Evolutionary conservation across 1,140 invertebrate genomes (phyloP).

Genomic region (Nebria ingens): DNA sequence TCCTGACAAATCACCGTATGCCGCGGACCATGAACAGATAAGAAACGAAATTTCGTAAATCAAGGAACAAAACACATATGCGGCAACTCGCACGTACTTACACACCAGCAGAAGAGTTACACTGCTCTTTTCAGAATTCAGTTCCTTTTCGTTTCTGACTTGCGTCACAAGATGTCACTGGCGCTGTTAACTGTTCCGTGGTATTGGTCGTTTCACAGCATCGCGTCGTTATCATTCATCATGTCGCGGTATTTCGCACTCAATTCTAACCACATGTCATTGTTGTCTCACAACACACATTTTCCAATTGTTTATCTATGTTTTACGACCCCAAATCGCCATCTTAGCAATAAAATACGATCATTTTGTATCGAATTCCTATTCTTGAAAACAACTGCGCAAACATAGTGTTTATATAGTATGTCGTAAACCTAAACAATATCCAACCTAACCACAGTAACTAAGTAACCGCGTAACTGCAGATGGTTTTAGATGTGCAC

Average conservation of each 20-base stretch:
- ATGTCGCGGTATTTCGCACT: background rate
- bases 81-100: background rate
- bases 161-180: background rate
- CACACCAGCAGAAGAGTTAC: too few species aligned
- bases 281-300: background rate
- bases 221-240: background rate
- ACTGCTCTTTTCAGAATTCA: too few species aligned
- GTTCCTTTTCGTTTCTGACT: too few species aligned
- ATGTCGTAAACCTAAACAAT: too few species aligned
- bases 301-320: too few species aligned
- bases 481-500: background rate
- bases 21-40: conserved; percentile 2
- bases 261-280: background rate
- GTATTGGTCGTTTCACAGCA: too few species aligned
- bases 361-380: too few species aligned
- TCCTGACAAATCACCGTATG: background rate
- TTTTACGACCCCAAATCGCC: too few species aligned
- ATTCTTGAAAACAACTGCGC: too few species aligned
- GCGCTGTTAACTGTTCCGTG: background rate
- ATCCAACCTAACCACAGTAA: too few species aligned
- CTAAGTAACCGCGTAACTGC: background rate
- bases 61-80: background rate
- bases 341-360: too few species aligned
- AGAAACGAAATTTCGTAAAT: conserved; percentile 6
- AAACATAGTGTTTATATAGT: too few species aligned